These are phyloP conservation scores for Cylas formicarius DNA, from an alignment of 1,140 invertebrate genomes.

Conservation along the genomic window DNA sequence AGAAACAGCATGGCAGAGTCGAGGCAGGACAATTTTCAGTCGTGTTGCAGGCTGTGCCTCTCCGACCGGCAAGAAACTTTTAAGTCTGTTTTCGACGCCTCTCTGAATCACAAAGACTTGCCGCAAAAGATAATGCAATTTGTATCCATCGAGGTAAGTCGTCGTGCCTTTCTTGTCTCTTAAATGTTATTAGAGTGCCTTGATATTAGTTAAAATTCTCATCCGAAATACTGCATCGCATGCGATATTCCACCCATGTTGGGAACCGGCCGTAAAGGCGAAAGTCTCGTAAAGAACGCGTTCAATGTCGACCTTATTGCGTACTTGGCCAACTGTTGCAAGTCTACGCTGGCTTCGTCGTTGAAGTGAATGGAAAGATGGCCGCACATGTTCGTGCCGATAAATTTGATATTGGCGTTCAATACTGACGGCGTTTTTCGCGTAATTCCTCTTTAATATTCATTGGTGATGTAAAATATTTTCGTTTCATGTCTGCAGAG, in stretches of 20 bases:
- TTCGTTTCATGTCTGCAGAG: too few relatives aligned
- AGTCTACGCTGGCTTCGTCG: too few relatives aligned
- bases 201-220: too few relatives aligned
- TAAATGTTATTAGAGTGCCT: too few relatives aligned
- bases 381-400: too few relatives aligned
- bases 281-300: conserved; percentile 16
- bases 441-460: too few relatives aligned
- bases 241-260: conserved; percentile 2
- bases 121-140: conserved; percentile 27
- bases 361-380: too few relatives aligned
- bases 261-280: conserved; percentile 15
- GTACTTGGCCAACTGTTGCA: too few relatives aligned
- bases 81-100: conserved; percentile 33
- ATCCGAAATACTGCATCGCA: too few relatives aligned
- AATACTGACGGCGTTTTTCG: too few relatives aligned
- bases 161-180: background rate
- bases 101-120: conserved; percentile 18
- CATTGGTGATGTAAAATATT: too few relatives aligned
- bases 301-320: conserved; percentile 29
- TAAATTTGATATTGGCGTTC: too few relatives aligned
- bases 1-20: conserved; percentile 20
- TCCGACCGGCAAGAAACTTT: conserved; percentile 29
- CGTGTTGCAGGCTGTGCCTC: conserved; percentile 36
- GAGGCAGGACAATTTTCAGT: conserved; percentile 25
- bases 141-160: conserved; percentile 32